A percentile compares a stretch with the other conserved stretches of the same genome.
phyloP scores from a whole-genome alignment of 2,888 invertebrate species.

The Plagiodera versicolora region DNA sequence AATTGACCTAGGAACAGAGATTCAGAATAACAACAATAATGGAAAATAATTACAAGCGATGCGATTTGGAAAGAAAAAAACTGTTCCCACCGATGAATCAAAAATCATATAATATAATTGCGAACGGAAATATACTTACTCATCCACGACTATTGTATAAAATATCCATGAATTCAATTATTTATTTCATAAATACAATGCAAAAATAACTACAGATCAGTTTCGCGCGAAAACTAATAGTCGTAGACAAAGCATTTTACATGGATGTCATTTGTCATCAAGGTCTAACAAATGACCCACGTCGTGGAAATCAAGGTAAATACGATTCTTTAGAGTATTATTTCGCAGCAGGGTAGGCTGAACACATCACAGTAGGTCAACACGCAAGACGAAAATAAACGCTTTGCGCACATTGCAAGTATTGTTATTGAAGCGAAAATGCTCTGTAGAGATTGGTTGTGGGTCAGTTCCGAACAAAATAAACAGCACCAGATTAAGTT shows the following conservation, averaged over 20 bases:
- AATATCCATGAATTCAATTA: too few species aligned
- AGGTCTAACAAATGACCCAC: neutral
- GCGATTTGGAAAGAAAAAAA: neutral
- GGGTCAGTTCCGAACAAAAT: slow-evolving; percentile 10
- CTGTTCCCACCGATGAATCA: neutral
- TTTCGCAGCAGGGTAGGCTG: neutral
- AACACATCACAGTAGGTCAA: neutral
- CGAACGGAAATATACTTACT: neutral
- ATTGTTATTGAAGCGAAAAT: slow-evolving; percentile 18
- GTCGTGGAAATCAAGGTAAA: neutral
- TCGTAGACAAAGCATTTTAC: too few species aligned
- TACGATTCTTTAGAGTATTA: neutral
- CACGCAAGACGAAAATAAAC: neutral
- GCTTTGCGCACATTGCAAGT: neutral
- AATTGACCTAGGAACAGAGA: slow-evolving; percentile 34
- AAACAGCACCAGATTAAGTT: slow-evolving; percentile 29
- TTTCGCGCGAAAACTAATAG: too few species aligned
- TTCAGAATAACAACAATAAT: slow-evolving; percentile 24
- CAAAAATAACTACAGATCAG: too few species aligned
- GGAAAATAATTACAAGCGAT: slow-evolving; percentile 7
- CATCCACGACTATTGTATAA: too few species aligned
- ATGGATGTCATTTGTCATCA: too few species aligned
- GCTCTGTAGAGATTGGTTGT: too few species aligned
- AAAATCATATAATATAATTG: neutral
- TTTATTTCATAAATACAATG: too few species aligned